Evolutionary conservation across 2,888 invertebrate genomes (phyloP), one percentile per base, ranked within the genome.

Genomic region (Harmothoe impar): DNA sequence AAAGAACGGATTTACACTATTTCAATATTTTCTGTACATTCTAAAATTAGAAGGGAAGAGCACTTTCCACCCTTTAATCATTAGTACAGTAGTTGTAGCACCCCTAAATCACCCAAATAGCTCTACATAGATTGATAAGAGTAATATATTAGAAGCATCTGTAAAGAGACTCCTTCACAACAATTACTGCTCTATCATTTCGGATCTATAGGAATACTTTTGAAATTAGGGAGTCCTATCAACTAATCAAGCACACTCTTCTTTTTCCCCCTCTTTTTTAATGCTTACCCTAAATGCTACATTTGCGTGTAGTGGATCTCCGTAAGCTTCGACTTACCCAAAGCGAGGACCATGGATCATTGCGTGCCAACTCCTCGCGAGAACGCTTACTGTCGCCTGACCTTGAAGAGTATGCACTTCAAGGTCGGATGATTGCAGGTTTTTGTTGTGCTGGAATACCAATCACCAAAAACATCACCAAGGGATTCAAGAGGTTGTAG

Each of bases 381-480:
- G 56, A 90, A 54, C 90, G 54, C 84, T 56, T 90, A 84, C 54
- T 84, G n/a, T 94, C 94, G 15, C 95, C 95, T 68, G 94, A 94
- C 89, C 92, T 93, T 92, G 95, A 95, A 89, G 95, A 95, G 91
- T 94, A 52, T 31, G 78, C 93, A 85, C 91, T 93, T 43, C 93
- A 89, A 90, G 93, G 92, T 85, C 93, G 94, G 35, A 93, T 94
- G 93, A 94, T 95, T 90, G 94, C 94, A 33, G 94, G 94, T 62
- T 94, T 95, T 91, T 95, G 95, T 92, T 94, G 95, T 92, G 94
- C 94, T 90, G 94, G 94, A 31, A 94, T 95, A 89, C 95, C 95
- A 3, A 93, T 94, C 89, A 94, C 95, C 52, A 94, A 94, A 91
- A 94, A 94, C 86, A 92, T 95, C 72, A 94, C 94, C 35, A 94